These are phyloP conservation scores for Drosophila dunni DNA, from an alignment of 1,140 invertebrate species.

Conservation along the genomic window DNA sequence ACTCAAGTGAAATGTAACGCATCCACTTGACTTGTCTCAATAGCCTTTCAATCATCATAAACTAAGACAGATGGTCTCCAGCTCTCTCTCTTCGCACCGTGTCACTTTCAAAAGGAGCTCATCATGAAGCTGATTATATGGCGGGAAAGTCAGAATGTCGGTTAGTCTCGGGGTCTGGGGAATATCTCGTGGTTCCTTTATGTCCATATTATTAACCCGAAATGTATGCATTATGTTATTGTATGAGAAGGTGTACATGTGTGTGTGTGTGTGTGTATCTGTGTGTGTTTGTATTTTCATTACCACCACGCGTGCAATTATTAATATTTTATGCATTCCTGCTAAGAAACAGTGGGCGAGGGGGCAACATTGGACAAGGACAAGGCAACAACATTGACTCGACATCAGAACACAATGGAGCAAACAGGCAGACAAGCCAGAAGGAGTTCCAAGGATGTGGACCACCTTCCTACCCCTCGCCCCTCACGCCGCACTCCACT, in stretches of 20 bases:
- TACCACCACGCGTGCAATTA: conserved; percentile 78
- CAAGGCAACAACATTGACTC: conserved; percentile 45
- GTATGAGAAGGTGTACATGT: conserved; percentile 13
- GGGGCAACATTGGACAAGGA: conserved; percentile 2
- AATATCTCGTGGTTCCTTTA: conserved; percentile 28
- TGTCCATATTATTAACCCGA: conserved; percentile 62
- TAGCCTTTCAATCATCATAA: conserved; percentile 72
- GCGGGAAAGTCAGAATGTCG: background rate
- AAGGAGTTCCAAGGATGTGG: conserved; percentile 21
- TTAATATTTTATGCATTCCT: conserved; percentile 78
- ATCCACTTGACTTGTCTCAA: conserved; percentile 56
- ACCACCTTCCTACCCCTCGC: background rate
- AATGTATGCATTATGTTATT: conserved; percentile 73
- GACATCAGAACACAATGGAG: conserved; percentile 51
- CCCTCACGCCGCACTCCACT: too few relatives aligned
- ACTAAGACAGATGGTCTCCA: conserved; percentile 23
- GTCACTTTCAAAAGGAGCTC: conserved; percentile 29
- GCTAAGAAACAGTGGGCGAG: background rate
- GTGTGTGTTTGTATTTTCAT: conserved; percentile 69
- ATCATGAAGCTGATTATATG: conserved; percentile 53
- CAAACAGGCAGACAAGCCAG: conserved; percentile 56
- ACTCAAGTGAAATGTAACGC: conserved; percentile 50
- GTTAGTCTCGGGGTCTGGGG: too few relatives aligned
- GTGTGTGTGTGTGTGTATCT: conserved; percentile 44
- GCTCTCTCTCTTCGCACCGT: background rate